These are phyloP conservation scores for Ferdinandea cuprea DNA, from an alignment of 2,888 invertebrate species.

Conservation along the genomic window DNA sequence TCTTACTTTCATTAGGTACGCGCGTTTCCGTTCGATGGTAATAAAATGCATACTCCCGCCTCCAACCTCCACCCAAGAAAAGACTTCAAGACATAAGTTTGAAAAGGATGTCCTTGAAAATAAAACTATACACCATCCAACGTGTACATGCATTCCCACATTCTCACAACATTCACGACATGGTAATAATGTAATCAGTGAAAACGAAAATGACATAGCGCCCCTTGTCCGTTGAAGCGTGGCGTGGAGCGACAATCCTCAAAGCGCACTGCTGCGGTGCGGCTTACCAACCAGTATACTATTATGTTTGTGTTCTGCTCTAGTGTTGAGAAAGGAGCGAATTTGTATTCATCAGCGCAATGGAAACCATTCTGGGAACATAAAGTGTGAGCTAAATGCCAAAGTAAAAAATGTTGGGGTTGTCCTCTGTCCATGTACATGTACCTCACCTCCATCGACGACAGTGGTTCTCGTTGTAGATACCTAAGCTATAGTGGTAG, in stretches of 20 bases:
- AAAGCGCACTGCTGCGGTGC: not conserved
- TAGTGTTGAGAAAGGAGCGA: slow-evolving; percentile 13
- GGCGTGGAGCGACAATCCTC: slow-evolving; percentile 51
- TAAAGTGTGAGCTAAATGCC: slow-evolving; percentile 59
- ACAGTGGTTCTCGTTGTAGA: slow-evolving; percentile 21
- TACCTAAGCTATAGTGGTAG: not conserved
- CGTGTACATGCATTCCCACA: slow-evolving; percentile 15
- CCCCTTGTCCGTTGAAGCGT: slow-evolving; percentile 44
- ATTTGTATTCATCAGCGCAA: slow-evolving; percentile 60
- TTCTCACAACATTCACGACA: slow-evolving; percentile 50
- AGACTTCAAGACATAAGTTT: slow-evolving; percentile 69
- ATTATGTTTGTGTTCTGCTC: slow-evolving; percentile 19
- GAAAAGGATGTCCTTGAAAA: slow-evolving; percentile 75
- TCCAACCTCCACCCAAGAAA: slow-evolving; percentile 1
- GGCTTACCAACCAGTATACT: not conserved
- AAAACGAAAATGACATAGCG: slow-evolving; percentile 73
- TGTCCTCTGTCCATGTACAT: not conserved
- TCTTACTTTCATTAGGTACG: slow-evolving; percentile 26
- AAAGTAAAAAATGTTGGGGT: slow-evolving; percentile 27
- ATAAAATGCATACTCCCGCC: slow-evolving; percentile 37
- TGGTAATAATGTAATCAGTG: slow-evolving; percentile 71
- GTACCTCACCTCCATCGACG: not conserved
- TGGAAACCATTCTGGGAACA: slow-evolving; percentile 55
- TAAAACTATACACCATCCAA: slow-evolving; percentile 51
- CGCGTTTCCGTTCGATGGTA: slow-evolving; percentile 49